These are phyloP conservation scores for Hipparchia sbordonii DNA, from an alignment of 2,888 invertebrate species.

Conservation along the genomic window DNA sequence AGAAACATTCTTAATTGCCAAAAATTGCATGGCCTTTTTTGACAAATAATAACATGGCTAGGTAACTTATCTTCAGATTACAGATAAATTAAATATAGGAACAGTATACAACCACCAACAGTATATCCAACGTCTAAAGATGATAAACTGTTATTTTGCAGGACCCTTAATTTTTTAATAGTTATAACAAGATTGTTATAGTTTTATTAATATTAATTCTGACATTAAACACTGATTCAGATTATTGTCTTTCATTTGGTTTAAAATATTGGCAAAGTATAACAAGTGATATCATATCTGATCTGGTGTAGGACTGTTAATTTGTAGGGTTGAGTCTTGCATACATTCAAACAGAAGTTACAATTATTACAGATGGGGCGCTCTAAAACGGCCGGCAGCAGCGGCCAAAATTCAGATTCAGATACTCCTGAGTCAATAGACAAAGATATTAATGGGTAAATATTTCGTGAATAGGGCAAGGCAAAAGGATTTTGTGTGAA, in stretches of 20 bases:
- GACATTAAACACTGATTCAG: constrained; percentile 28
- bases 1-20: no score
- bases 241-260: constrained; percentile 36
- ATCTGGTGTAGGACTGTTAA: not conserved
- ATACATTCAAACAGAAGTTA: constrained; percentile 44
- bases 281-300: not conserved
- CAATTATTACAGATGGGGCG: constrained; percentile 76
- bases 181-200: not conserved
- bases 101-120: no score
- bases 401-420: constrained; percentile 71
- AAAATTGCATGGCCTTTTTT: no score
- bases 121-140: no score
- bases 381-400: constrained; percentile 68
- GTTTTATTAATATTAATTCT: not conserved
- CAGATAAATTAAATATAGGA: no score
- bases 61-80: no score
- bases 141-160: no score
- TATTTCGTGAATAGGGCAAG: constrained; percentile 47
- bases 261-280: not conserved
- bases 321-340: constrained; percentile 11
- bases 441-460: constrained; percentile 79
- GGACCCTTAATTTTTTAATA: not conserved
- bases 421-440: constrained; percentile 67
- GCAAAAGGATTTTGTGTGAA: not conserved
- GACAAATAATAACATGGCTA: no score